These are phyloP conservation scores for Glaucomys volans DNA, from an alignment of 2,113 vertebrate genomes.

Conservation along the genomic window DNA sequence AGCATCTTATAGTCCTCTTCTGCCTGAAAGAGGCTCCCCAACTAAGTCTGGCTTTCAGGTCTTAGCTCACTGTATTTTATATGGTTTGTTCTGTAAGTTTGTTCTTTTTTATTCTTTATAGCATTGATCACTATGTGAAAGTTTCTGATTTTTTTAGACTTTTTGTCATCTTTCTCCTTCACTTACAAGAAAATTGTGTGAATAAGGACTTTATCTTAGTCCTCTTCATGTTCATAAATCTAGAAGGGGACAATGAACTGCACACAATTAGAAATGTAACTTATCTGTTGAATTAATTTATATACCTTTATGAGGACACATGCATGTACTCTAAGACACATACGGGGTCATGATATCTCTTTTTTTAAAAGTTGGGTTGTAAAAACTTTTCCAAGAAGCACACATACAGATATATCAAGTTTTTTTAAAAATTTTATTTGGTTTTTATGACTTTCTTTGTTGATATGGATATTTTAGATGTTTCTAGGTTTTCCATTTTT, in stretches of 20 bases:
- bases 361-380: neutral
- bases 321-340: neutral
- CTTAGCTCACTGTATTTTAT: neutral
- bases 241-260: neutral
- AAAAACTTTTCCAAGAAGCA: neutral
- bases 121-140: neutral
- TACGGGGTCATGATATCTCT: neutral
- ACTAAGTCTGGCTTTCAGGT: neutral
- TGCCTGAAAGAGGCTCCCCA: neutral
- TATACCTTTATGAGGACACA: neutral
- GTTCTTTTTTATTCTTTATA: neutral
- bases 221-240: neutral
- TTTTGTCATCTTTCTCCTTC: neutral
- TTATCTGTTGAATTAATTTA: neutral
- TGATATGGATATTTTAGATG: neutral
- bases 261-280: neutral
- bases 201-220: neutral
- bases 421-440: neutral
- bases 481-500: slow-evolving; percentile 15
- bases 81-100: neutral
- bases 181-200: neutral
- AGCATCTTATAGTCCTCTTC: neutral
- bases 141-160: neutral
- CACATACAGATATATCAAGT: neutral
- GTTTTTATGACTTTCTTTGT: neutral